A percentile compares a stretch with the other conserved stretches of the same genome.
Conservation (phyloP, 1,140 invertebrate genomes). For the Leptinotarsa undecemlineata region DNA sequence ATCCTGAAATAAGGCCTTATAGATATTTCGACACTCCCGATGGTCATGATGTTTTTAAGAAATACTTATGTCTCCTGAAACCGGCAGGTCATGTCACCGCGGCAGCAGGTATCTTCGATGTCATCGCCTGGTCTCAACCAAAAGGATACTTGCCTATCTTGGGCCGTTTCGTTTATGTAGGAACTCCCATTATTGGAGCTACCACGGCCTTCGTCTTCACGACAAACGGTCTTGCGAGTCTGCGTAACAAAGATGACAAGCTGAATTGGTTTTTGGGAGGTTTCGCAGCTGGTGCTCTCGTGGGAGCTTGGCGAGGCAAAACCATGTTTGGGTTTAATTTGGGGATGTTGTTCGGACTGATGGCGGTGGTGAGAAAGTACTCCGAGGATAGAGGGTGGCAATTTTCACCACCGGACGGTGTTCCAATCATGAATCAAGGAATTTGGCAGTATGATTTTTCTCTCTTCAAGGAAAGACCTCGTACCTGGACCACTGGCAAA, state of each 20-base stretch:
- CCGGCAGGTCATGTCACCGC: slow-evolving; percentile 59
- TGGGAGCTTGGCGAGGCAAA: slow-evolving; percentile 61
- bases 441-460: slow-evolving; percentile 53
- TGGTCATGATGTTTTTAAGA: slow-evolving; percentile 66
- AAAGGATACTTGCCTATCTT: slow-evolving; percentile 58
- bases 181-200: slow-evolving; percentile 66
- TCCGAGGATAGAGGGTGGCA: slow-evolving; percentile 58
- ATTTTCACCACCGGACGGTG: slow-evolving; percentile 55
- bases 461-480: slow-evolving; percentile 49
- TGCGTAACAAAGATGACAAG: slow-evolving; percentile 68
- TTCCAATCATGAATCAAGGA: slow-evolving; percentile 30
- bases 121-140: slow-evolving; percentile 62
- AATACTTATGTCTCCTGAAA: slow-evolving; percentile 65
- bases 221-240: slow-evolving; percentile 61
- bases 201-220: slow-evolving; percentile 66
- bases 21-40: slow-evolving; percentile 74
- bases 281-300: slow-evolving; percentile 61
- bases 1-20: slow-evolving; percentile 44
- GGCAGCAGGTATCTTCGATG: slow-evolving; percentile 60
- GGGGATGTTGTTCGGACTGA: slow-evolving; percentile 51
- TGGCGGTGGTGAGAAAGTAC: slow-evolving; percentile 64
- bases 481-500: slow-evolving; percentile 46
- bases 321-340: slow-evolving; percentile 48
- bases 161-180: slow-evolving; percentile 60
- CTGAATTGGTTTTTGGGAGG: slow-evolving; percentile 66